Evolutionary conservation across 2,113 vertebrate genomes (phyloP), one percentile per base, ranked within the genome.

Genomic region (Toxotes chatareus): DNA sequence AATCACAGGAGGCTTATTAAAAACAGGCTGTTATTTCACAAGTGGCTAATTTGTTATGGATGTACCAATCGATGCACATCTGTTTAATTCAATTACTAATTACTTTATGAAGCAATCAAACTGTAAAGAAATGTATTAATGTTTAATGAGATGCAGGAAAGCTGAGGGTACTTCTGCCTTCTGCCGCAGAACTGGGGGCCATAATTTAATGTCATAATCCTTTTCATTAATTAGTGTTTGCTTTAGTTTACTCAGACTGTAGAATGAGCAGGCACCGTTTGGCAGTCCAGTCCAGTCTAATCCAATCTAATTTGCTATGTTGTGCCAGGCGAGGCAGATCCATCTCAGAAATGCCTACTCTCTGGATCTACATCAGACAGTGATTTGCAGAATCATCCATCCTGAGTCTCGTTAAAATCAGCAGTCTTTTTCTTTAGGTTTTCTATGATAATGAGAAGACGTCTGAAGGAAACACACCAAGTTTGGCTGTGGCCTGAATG

Each of bases 251-350:
- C 46, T 69, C 27, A 60, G 65, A 19, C 63, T 46, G 60, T 7
- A 51, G 51, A 72, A 46, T 21, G 11, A 34, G 46, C 59, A 68
- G 34, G 32, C 60, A 13, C 17, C 32, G 14, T 80, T 87, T 88
- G 84, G 79, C 80, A 76, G 65, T 17, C 4, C 49, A 16, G 3
- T 51, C 42, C 74, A 47, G 1, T 27, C 27, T 27, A 27, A 27
- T 27, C 27, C 27, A 27, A 27, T 27, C 27, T 27, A 27, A 27
- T 27, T 27, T 27, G 27, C 27, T 27, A 44, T 71, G 49, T 11
- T 64, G 40, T 73, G 84, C 82, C 61, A 85, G 68, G 76, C 3
- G 36, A 56, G 42, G 62, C 67, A 12, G 74, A 80, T 86, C 84
- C 46, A 78, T 80, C 78, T 82, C n/a, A 13, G 47, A 78, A 80